Conservation (phyloP, 2,797 vertebrate species). For the Oryzias sinensis region DNA sequence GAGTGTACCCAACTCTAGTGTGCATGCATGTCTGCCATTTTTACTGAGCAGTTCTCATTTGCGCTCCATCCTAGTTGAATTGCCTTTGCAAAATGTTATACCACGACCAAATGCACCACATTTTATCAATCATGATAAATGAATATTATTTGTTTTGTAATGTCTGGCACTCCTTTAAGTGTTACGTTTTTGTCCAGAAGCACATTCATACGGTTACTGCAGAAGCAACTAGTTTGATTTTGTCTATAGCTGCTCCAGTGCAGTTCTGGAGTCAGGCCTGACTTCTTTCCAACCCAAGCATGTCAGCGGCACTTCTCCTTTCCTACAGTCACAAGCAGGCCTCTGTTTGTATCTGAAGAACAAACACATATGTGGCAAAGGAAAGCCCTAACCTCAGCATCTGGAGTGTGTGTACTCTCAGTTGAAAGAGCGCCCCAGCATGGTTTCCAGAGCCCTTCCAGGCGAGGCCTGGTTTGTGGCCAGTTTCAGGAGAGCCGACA, state of each 20-base stretch:
- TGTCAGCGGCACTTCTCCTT: conserved; percentile 56
- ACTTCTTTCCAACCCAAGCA: conserved; percentile 68
- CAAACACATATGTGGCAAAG: conserved; percentile 53
- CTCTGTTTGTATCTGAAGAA: conserved; percentile 65
- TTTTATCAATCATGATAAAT: no score
- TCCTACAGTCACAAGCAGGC: conserved; percentile 56
- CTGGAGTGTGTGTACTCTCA: conserved; percentile 41
- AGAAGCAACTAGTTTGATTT: conserved; percentile 42
- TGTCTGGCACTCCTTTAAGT: no score
- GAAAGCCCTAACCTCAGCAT: conserved; percentile 45
- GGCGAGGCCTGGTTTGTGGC: conserved; percentile 43
- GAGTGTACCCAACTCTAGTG: background rate
- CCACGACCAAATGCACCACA: no score
- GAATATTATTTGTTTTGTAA: no score
- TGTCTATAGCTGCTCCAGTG: conserved; percentile 41
- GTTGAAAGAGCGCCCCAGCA: conserved; percentile 51
- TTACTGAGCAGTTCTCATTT: no score
- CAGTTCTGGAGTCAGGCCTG: conserved; percentile 56
- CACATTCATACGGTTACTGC: conserved; percentile 44
- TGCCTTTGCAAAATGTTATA: no score
- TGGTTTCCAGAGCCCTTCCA: conserved; percentile 37
- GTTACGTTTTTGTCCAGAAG: conserved; percentile 31
- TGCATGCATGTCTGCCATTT: background rate
- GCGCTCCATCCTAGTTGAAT: no score
- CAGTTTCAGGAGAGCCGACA: conserved; percentile 44